Base-by-base conservation (phyloP, 2,888 invertebrate species). In the Diplazon laetatorius region DNA sequence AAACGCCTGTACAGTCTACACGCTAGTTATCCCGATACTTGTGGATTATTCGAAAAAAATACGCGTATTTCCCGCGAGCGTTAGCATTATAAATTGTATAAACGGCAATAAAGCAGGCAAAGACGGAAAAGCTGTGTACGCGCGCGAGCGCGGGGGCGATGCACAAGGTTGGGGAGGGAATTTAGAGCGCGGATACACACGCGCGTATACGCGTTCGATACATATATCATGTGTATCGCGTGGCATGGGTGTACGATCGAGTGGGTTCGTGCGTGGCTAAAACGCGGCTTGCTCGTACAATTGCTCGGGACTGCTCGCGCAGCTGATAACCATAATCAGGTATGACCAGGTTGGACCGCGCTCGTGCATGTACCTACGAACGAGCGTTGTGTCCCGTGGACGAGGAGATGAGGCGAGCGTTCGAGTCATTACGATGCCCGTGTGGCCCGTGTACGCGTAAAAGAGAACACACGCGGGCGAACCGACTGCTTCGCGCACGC, bases 231-330 rank as follows among this genome's bases (percentile, higher is more conserved):
- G 63, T 48, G 46, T 44, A 16, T 46, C 10, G 16, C 25, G 14
- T 22, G n/a, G 14, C 52, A 66, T 66, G 14, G 52, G 25, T n/a
- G 50, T 18, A 76, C 73, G 70, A 55, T 57, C 62, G 68, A 65
- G 69, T 74, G 77, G 80, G 81, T 84, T 85, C 87, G 85, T 87
- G 87, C 87, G 86, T 88, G 82, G 84, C 87, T 86, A 87, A 87
- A 86, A 84, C 69, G 83, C n/a, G n/a, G n/a, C n/a, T n/a, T n/a
- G 81, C 85, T 82, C 84, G 84, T 86, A 84, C 87, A 84, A 85
- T 87, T 84, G 85, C 86, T 66, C 69, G 80, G 82, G 18, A 48
- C 70, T 76, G 71, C 65, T 59, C 30, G 74, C 73, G 63, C 77
- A 55, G 55, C 59, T 83, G 86, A 86, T 86, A 85, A 85, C 85